phyloP scores from a whole-genome alignment of 30 jellyfish, hydroid and myxozoan genomes.

The Clytia hemisphaerica region DNA sequence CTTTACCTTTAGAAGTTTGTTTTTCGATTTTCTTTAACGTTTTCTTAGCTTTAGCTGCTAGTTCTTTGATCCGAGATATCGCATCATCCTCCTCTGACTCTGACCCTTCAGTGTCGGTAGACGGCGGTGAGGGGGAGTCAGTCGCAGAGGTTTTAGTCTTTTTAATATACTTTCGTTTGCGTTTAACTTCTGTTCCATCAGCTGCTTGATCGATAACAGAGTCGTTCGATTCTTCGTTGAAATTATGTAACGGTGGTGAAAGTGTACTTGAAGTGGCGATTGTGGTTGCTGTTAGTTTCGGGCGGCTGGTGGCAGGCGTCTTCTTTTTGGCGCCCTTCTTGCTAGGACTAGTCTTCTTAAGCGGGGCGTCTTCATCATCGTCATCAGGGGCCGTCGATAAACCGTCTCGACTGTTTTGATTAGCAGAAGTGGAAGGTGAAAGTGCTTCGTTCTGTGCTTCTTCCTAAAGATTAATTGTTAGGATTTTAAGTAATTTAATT shows the following conservation, averaged over 20 bases:
- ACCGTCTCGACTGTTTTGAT: too few species aligned
- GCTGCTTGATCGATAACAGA: background rate
- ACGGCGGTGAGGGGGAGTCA: conserved; percentile 29
- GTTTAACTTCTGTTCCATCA: too few species aligned
- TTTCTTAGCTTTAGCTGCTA: conserved; percentile 24
- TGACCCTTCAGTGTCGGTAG: conserved; percentile 36
- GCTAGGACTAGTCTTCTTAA: background rate
- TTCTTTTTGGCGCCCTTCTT: background rate
- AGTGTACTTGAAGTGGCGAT: too few species aligned
- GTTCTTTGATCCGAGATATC: conserved; percentile 12
- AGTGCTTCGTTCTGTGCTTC: too few species aligned
- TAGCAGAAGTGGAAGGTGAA: too few species aligned
- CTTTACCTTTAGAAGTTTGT: background rate
- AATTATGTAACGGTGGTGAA: too few species aligned
- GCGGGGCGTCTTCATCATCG: conserved; percentile 3
- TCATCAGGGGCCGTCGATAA: background rate
- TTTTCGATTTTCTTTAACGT: background rate
- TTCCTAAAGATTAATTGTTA: too few species aligned
- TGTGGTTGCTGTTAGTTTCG: background rate
- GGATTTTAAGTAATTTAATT: too few species aligned
- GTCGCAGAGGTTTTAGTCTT: too few species aligned
- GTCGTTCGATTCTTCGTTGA: background rate
- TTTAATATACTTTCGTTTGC: background rate
- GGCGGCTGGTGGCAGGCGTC: conserved; percentile 2
- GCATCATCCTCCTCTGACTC: conserved; percentile 13